Conservation (phyloP, 2,797 vertebrate genomes). For the Acanthopagrus latus region DNA sequence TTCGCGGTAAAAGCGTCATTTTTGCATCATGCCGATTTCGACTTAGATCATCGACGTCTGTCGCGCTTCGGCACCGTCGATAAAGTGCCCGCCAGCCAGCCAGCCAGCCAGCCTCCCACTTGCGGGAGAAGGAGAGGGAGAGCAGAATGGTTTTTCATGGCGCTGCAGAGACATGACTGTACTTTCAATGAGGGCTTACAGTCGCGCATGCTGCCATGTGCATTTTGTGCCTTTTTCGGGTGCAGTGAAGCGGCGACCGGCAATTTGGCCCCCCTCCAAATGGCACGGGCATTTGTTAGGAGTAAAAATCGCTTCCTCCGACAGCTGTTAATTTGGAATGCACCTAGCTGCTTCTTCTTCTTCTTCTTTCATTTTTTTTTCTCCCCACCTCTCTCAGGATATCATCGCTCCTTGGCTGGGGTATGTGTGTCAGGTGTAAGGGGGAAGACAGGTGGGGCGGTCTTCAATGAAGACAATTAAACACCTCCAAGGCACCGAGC, state of each 20-base stretch:
- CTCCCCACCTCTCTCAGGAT: neutral
- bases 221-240: conserved; percentile 62
- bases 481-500: conserved; percentile 76
- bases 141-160: conserved; percentile 48
- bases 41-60: conserved; percentile 25
- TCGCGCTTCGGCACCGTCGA: conserved; percentile 19
- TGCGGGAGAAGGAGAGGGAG: conserved; percentile 4
- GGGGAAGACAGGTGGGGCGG: conserved; percentile 48
- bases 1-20: conserved; percentile 4
- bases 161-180: conserved; percentile 57
- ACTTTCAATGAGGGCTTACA: conserved; percentile 70
- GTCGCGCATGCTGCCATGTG: conserved; percentile 46
- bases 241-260: conserved; percentile 57
- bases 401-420: conserved; percentile 37
- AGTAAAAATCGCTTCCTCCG: conserved; percentile 48
- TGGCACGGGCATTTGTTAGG: conserved; percentile 47
- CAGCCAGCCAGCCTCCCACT: neutral
- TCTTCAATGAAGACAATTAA: conserved; percentile 80
- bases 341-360: neutral
- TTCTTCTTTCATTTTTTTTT: too few relatives aligned
- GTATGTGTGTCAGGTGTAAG: conserved; percentile 51
- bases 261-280: conserved; percentile 70
- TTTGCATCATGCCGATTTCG: neutral
- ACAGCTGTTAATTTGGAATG: conserved; percentile 63
- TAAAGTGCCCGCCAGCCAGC: conserved; percentile 6